Conservation (phyloP, 2,797 vertebrate genomes). For the Emydoidea blandingii region DNA sequence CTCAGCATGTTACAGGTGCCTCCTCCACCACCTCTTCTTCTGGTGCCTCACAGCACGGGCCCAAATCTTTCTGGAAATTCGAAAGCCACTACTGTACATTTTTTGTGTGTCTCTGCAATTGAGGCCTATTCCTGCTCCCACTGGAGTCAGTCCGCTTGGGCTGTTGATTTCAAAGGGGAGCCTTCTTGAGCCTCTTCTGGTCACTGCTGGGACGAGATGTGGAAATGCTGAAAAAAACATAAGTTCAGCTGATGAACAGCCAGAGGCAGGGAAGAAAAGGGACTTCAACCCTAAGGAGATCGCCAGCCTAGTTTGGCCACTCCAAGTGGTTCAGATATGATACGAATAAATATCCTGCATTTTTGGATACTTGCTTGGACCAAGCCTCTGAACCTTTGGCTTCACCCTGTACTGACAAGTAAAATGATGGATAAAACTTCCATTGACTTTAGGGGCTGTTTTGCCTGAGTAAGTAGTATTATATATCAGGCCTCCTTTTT, state of each 20-base stretch:
- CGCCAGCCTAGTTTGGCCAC: rapidly evolving
- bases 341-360: not conserved
- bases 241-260: not conserved
- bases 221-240: not conserved
- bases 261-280: not conserved
- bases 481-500: not conserved
- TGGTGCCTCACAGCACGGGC: not conserved
- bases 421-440: not conserved
- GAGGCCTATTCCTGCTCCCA: not conserved
- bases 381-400: not conserved
- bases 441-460: not conserved
- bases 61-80: not conserved
- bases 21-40: too few species aligned
- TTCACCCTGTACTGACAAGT: not conserved
- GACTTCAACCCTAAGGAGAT: not conserved
- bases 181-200: not conserved
- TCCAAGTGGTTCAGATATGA: rapidly evolving
- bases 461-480: not conserved
- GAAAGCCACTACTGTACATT: rapidly evolving
- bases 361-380: not conserved
- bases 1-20: not conserved
- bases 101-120: not conserved
- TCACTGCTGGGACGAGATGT: not conserved
- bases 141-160: not conserved
- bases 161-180: not conserved